phyloP scores from a whole-genome alignment of 2,797 vertebrate species.

The Aselliscus stoliczkanus region DNA sequence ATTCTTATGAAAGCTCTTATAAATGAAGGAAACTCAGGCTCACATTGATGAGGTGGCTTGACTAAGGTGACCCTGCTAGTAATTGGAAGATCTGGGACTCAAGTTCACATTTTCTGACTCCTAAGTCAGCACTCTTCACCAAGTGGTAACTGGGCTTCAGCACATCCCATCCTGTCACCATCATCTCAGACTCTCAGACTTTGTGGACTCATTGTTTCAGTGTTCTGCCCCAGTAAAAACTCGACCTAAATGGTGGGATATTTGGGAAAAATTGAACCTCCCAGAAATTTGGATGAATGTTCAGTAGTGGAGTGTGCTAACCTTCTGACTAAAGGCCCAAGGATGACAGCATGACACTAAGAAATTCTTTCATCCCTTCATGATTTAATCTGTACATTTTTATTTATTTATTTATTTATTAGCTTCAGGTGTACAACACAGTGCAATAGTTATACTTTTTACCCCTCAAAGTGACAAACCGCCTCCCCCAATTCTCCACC shows the following conservation, averaged over 20 bases:
- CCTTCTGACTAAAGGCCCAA: not conserved
- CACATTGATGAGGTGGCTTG: not conserved
- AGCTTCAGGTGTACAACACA: no score
- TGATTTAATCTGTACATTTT: conserved; percentile 6
- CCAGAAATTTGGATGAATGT: not conserved
- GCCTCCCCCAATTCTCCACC: no score
- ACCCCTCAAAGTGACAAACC: no score
- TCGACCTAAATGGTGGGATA: not conserved
- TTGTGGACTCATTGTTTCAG: not conserved
- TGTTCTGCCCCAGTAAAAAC: not conserved
- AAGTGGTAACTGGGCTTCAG: not conserved
- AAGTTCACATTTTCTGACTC: not conserved
- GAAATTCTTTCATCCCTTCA: not conserved
- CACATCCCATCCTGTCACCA: not conserved
- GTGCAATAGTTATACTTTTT: no score
- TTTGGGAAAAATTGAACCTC: not conserved
- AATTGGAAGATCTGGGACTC: not conserved
- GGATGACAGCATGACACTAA: not conserved
- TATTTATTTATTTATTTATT: no score
- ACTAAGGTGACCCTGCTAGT: not conserved
- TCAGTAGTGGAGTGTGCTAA: not conserved
- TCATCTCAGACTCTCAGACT: not conserved
- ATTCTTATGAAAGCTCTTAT: not conserved
- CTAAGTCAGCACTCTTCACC: not conserved
- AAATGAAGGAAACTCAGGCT: not conserved